Conservation (phyloP, 2,113 vertebrate genomes). For the Lethenteron reissneri region DNA sequence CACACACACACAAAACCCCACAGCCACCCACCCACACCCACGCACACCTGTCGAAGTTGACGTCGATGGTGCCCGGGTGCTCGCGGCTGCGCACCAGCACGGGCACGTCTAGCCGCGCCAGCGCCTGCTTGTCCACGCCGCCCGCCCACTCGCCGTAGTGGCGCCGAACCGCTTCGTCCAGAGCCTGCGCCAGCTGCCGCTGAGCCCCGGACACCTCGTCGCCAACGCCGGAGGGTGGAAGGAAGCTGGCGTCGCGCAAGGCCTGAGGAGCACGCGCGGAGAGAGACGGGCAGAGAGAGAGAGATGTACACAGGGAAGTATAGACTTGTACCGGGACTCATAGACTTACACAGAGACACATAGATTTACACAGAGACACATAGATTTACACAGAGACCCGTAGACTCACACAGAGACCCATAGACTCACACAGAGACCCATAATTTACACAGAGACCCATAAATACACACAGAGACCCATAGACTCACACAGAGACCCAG, state of each 20-base stretch:
- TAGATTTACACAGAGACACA: no score
- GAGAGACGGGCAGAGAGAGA: no score
- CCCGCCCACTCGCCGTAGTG: slow-evolving; percentile 44
- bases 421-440: no score
- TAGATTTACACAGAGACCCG: no score
- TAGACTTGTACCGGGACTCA: no score
- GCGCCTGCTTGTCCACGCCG: slow-evolving; percentile 26
- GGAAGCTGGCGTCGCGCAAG: slow-evolving; percentile 26
- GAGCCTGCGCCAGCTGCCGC: slow-evolving; percentile 24
- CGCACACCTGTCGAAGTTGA: slow-evolving; percentile 48
- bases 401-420: no score
- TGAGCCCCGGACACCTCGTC: slow-evolving; percentile 23
- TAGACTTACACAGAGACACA: no score
- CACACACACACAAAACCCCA: background rate
- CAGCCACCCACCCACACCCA: background rate
- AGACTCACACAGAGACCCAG: no score
- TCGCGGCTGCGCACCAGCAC: slow-evolving; percentile 29
- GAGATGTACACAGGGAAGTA: no score
- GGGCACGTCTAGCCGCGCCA: slow-evolving; percentile 32
- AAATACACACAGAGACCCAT: no score
- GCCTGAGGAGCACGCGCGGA: slow-evolving; percentile 17
- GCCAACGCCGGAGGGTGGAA: slow-evolving; percentile 22
- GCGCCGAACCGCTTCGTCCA: slow-evolving; percentile 38
- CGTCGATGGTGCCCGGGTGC: slow-evolving; percentile 26
- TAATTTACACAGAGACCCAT: no score